Conservation (phyloP, 2,797 vertebrate species). For the Labroides dimidiatus region DNA sequence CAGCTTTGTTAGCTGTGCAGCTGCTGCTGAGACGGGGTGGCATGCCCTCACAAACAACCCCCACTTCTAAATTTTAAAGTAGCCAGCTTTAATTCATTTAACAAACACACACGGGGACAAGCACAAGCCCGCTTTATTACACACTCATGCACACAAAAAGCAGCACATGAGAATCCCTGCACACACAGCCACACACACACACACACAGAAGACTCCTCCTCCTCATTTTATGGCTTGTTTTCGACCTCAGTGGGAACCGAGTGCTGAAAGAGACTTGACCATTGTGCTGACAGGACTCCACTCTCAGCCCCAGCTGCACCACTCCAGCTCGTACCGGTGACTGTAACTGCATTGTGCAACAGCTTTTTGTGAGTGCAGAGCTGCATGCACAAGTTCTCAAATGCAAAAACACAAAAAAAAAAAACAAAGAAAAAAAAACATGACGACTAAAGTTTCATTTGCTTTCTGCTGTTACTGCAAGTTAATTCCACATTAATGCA, state of each 20-base stretch:
- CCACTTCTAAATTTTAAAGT: slow-evolving; percentile 54
- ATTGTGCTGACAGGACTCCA: slow-evolving; percentile 65
- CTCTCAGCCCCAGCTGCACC: slow-evolving; percentile 53
- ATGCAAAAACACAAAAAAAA: slow-evolving; percentile 1
- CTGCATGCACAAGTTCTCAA: slow-evolving; percentile 25
- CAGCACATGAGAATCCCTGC: slow-evolving; percentile 30
- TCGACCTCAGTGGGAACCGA: slow-evolving; percentile 63
- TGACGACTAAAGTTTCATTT: slow-evolving; percentile 9
- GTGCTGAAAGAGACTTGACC: slow-evolving; percentile 73
- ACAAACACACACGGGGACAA: slow-evolving; percentile 36
- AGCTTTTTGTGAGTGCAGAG: slow-evolving; percentile 45
- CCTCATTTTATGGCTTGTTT: slow-evolving; percentile 77
- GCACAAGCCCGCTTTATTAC: slow-evolving; percentile 37
- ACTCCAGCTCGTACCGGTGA: slow-evolving; percentile 36
- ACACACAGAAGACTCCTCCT: slow-evolving; percentile 58
- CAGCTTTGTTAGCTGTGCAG: slow-evolving; percentile 68
- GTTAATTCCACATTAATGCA: background rate
- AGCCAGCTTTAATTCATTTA: slow-evolving; percentile 50
- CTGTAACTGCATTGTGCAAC: slow-evolving; percentile 47
- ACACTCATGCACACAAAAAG: slow-evolving; percentile 33
- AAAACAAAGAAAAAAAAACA: background rate
- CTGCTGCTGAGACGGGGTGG: slow-evolving; percentile 66
- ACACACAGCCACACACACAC: background rate
- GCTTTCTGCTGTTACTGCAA: background rate
- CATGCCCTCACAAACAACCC: slow-evolving; percentile 60